Percentiles rank a stretch among this genome's conserved stretches.
These are phyloP conservation scores for Haplochromis vanheusdeni DNA, from an alignment of 2,113 vertebrate genomes.

Conservation along the genomic window DNA sequence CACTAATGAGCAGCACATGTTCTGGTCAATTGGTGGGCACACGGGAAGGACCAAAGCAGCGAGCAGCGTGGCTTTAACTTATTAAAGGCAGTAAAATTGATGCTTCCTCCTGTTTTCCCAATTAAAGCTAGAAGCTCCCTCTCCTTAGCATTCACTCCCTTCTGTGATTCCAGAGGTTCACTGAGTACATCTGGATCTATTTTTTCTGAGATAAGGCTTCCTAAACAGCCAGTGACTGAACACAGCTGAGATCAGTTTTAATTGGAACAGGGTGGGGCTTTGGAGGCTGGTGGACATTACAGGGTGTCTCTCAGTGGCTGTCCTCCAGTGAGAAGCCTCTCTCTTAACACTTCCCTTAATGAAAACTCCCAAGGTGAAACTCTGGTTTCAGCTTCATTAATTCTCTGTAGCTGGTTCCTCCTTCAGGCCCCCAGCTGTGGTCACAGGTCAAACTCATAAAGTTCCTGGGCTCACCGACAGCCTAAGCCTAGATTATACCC, in stretches of 20 bases:
- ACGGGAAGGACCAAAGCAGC: constrained; percentile 61
- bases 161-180: constrained; percentile 68
- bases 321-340: constrained; percentile 34
- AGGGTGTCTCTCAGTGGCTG: constrained; percentile 35
- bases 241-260: constrained; percentile 24
- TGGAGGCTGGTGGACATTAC: not conserved
- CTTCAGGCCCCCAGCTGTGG: not conserved
- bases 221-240: constrained; percentile 38
- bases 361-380: constrained; percentile 39
- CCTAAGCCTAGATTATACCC: not conserved
- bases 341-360: constrained; percentile 54
- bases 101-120: constrained; percentile 95
- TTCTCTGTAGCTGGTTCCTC: not conserved
- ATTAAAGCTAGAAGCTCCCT: constrained; percentile 82
- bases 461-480: constrained; percentile 23
- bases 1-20: constrained; percentile 92
- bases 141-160: constrained; percentile 44
- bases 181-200: constrained; percentile 84
- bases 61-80: constrained; percentile 84
- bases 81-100: constrained; percentile 98
- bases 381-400: constrained; percentile 28
- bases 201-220: constrained; percentile 79
- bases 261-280: constrained; percentile 4
- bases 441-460: constrained; percentile 56
- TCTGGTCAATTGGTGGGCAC: constrained; percentile 60